These are phyloP conservation scores for Volucella zonaria DNA, from an alignment of 2,888 invertebrate species.

Conservation along the genomic window DNA sequence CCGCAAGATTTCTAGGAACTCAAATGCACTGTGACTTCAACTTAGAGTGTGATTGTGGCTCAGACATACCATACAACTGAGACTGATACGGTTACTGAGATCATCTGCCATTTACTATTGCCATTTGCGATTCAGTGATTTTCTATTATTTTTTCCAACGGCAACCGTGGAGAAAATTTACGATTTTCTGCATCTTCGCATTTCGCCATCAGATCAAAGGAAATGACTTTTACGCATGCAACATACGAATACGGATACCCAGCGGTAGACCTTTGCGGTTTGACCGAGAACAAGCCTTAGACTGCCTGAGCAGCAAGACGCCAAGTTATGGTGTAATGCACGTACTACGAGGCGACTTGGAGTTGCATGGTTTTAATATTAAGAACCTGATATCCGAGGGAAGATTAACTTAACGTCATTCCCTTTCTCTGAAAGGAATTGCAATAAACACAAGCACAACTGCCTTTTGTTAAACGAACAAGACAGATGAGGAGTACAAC, in stretches of 20 bases:
- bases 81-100: conserved; percentile 6
- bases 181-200: conserved; percentile 60
- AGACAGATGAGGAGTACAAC: conserved; percentile 1
- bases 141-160: conserved; percentile 38
- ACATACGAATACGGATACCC: not conserved
- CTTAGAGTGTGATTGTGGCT: too few relatives aligned
- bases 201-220: conserved; percentile 55
- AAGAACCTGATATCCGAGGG: conserved; percentile 65
- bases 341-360: not conserved
- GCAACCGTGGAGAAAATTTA: conserved; percentile 51
- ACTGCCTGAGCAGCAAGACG: not conserved
- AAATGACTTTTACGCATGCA: conserved; percentile 57
- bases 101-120: conserved; percentile 27
- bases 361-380: conserved; percentile 11
- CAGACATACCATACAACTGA: too few relatives aligned
- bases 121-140: conserved; percentile 42
- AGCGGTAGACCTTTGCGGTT: conserved; percentile 53
- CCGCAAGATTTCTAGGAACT: conserved; percentile 22
- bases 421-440: conserved; percentile 10
- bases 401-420: conserved; percentile 55
- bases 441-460: conserved; percentile 45
- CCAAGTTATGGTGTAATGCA: conserved; percentile 49
- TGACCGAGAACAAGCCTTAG: conserved; percentile 40
- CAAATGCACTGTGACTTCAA: not conserved
- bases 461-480: conserved; percentile 16